Base-by-base conservation (phyloP, 2,888 invertebrate species). In the Caenorhabditis sp. region DNA sequence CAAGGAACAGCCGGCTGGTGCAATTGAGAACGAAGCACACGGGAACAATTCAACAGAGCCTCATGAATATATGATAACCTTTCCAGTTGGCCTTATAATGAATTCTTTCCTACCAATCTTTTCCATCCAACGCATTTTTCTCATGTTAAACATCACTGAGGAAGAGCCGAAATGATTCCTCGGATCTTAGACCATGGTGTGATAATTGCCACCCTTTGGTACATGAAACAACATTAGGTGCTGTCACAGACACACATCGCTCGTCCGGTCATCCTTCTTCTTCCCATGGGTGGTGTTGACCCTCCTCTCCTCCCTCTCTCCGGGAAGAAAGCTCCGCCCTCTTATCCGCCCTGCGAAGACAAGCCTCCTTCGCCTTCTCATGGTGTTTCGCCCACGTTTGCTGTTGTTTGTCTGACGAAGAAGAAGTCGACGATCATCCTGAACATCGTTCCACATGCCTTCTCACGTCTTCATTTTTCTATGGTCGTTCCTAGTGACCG, bases 171-270 rank as follows among this genome's bases (percentile, higher is more conserved):
- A 3, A 22, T 19, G 35, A 69, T 19, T 22, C 28, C 26, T 22
- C n/a, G 8, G 47, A 41, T 70, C 28, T 41, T 58, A 10, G 51
- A 19, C 44, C 26, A 16, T 51, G 61, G 80, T 58, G 80, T 72
- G 79, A 80, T 80, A 80, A 73, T 80, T 80, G 80, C 56, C 80
- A 72, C 73, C 68, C 68, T 64, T 63, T 68, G 72, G 28, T 77
- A 61, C 69, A 69, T 61, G 77, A 77, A 77, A 77, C 59, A 82
- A 76, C 73, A 72, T 70, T 64, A 82, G 74, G 66, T 82, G 75
- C 63, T 54, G 54, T 54, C 68, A 22, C n/a, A n/a, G n/a, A n/a
- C 22, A 44, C 56, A 26, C 69, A 41, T 47, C 68, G 28, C 41
- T 51, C 51, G 54, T 61, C 66, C 59, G 58, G 64, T 58, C 75